Base-by-base conservation (phyloP, 2,888 invertebrate genomes). In the Drosophila limbata region DNA sequence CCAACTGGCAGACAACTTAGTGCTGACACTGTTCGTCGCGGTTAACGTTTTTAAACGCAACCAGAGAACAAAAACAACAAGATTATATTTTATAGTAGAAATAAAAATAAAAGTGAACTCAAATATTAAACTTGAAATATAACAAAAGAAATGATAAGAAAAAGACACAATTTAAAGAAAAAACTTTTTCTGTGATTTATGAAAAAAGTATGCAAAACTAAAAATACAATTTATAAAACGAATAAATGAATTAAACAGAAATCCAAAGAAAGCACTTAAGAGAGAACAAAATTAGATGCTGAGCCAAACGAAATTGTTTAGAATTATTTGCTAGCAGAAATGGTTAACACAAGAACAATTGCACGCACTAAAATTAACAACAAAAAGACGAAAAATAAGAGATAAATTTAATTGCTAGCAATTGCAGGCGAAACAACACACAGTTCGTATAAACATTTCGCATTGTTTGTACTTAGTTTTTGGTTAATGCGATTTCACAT, bases 171-270 rank as follows among this genome's bases (percentile, higher is more conserved):
- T 79, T 79, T 75, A 84, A 82, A 74, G 72, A 84, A 72, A 77
- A 85, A 87, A 86, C 86, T 81, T 86, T 86, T 87, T 86, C 86
- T 86, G 86, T 86, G 86, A 86, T 86, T 87, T 81, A 82, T 84
- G 81, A 86, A 82, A 83, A 85, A 82, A 87, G 80, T 83, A 82
- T 80, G 82, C 73, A 85, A 76, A 81, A 70, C 61, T 63, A 74
- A 66, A 66, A 53, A 42, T 37, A 47, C 28, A 37, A 44, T 44
- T 55, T 44, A 33, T 10, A 25, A 53, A 21, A 69, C n/a, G n/a
- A 40, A 57, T 50, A 44, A 44, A 62, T 33, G 50, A 69, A 37
- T 53, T 57, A 61, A 52, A 63, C 67, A 70, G 39, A 59, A 39
- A 33, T 28, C 21, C 44, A 67, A 69, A 61, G 50, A 62, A 80